These are phyloP conservation scores for Cyclophora albipunctata DNA, from an alignment of 2,888 invertebrate genomes.

Conservation along the genomic window DNA sequence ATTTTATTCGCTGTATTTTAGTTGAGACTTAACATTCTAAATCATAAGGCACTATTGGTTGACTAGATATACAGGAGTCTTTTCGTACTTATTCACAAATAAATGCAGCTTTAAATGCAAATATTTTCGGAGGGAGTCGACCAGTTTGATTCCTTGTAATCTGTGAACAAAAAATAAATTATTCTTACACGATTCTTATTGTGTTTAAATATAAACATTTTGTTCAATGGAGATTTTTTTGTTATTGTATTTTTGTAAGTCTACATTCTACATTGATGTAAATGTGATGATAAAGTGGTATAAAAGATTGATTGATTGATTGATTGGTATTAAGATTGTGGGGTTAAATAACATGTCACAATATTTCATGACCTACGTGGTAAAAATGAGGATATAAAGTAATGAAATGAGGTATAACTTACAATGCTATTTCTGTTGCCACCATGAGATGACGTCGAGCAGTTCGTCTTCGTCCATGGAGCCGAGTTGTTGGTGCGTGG, in stretches of 20 bases:
- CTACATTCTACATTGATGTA: no score
- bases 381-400: no score
- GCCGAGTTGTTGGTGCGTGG: conserved; percentile 74
- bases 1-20: conserved; percentile 1
- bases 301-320: no score
- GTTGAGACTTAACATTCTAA: conserved; percentile 28
- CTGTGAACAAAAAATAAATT: conserved; percentile 52
- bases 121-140: conserved; percentile 64
- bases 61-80: conserved; percentile 72
- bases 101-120: conserved; percentile 48
- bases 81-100: conserved; percentile 57
- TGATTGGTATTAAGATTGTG: no score
- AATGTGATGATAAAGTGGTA: no score
- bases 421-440: conserved; percentile 81
- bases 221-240: not conserved
- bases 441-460: conserved; percentile 88
- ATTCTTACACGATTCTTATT: no score
- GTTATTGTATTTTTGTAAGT: not conserved
- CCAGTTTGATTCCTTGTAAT: conserved; percentile 37
- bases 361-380: no score
- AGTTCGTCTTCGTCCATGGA: conserved; percentile 92
- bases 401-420: conserved; percentile 26
- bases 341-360: not conserved
- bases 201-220: no score
- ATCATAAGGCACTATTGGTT: conserved; percentile 63